A percentile compares a stretch with the other conserved stretches of the same genome.
phyloP scores from a whole-genome alignment of 2,113 vertebrate genomes.

The Pluvialis apricaria region DNA sequence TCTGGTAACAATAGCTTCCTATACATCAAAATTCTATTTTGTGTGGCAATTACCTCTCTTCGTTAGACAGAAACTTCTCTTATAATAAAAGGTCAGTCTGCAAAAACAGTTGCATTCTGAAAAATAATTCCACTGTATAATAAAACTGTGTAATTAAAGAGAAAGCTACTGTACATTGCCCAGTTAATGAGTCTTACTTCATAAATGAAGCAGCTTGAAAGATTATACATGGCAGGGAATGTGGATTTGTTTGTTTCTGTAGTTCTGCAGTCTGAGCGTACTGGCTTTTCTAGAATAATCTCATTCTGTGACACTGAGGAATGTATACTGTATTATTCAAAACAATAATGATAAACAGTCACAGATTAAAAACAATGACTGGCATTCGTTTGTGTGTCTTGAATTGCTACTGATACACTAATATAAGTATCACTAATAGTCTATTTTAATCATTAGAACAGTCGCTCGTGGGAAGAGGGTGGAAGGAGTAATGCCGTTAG shows the following conservation, averaged over 20 bases:
- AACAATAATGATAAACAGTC: not conserved
- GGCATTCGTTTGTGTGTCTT: slow-evolving; percentile 17
- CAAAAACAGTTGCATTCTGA: slow-evolving; percentile 54
- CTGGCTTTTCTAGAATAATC: not conserved
- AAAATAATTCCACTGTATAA: slow-evolving; percentile 45
- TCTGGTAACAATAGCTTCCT: slow-evolving; percentile 54
- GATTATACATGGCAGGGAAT: not conserved
- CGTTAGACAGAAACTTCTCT: slow-evolving; percentile 57
- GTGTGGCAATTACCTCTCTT: slow-evolving; percentile 60
- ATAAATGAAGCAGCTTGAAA: slow-evolving; percentile 56
- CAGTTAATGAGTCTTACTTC: slow-evolving; percentile 62
- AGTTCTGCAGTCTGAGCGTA: not conserved
- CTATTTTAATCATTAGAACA: not conserved
- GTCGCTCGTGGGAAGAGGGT: not conserved
- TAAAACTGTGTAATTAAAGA: slow-evolving; percentile 62
- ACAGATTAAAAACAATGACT: slow-evolving; percentile 3
- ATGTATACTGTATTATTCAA: not conserved
- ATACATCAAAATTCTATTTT: slow-evolving; percentile 49
- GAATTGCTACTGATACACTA: not conserved
- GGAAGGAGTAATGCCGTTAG: not conserved
- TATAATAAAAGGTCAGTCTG: slow-evolving; percentile 63
- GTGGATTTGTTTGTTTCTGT: slow-evolving; percentile 36
- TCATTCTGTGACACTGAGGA: not conserved
- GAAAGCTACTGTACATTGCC: slow-evolving; percentile 60
- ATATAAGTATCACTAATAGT: not conserved